Evolutionary conservation across 1,140 invertebrate species (phyloP).

Genomic region (Achatina immaculata): DNA sequence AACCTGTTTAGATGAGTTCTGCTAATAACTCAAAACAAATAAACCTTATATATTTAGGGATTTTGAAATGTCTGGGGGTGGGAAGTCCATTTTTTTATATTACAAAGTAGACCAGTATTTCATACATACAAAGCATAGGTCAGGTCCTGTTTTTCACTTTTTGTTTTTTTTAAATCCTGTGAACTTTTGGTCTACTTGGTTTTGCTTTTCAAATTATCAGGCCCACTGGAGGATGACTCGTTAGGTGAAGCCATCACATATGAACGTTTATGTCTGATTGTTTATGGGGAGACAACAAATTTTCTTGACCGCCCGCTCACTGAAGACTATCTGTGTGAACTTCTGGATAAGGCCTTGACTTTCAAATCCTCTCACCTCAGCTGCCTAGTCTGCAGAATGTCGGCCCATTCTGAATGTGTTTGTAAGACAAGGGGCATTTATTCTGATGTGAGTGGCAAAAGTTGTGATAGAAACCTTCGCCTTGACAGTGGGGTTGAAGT

Average conservation of each 20-base stretch:
- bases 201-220: slow-evolving; percentile 25
- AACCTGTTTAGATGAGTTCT: too few relatives aligned
- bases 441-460: not conserved
- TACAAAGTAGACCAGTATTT: too few relatives aligned
- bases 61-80: too few relatives aligned
- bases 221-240: slow-evolving; percentile 31
- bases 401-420: not conserved
- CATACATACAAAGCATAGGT: too few relatives aligned
- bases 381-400: slow-evolving; percentile 28
- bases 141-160: too few relatives aligned
- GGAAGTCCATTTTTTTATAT: too few relatives aligned
- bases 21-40: too few relatives aligned
- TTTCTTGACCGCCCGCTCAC: slow-evolving; percentile 8
- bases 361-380: slow-evolving; percentile 20
- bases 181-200: not conserved
- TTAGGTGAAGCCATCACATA: slow-evolving; percentile 20
- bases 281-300: slow-evolving; percentile 25
- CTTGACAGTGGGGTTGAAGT: slow-evolving; percentile 24
- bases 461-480: slow-evolving; percentile 32
- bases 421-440: not conserved
- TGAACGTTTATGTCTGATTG: slow-evolving; percentile 17
- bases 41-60: too few relatives aligned
- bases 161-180: too few relatives aligned
- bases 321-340: slow-evolving; percentile 34
- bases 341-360: slow-evolving; percentile 35